Base-by-base conservation (phyloP, 2,113 vertebrate genomes). In the Melanotaenia duboulayi region DNA sequence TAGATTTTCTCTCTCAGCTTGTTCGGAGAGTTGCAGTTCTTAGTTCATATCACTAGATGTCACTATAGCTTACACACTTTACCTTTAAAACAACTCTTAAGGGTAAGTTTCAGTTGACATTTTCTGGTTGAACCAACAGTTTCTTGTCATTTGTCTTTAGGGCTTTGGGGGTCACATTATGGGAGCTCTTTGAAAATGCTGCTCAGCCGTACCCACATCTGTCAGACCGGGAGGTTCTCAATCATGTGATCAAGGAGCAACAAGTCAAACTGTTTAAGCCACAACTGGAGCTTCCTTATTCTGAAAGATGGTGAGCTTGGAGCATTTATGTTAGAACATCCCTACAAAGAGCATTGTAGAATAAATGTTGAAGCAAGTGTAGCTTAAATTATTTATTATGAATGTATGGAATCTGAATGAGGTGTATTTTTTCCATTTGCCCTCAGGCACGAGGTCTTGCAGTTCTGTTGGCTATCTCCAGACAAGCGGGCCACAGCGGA, bases 391-490 rank as follows among this genome's bases (percentile, higher is more conserved):
- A 22, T 19, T 5, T 52, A 20, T 12, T 46, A 35, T 16, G 37
- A 23, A n/a, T 10, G 22, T 37, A n/a, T 67, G 3, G 37, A 65
- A 2, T 72, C 17, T 74, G 3, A 46, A 65, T 2, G 0, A 11
- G 1, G 6, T 46, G 14, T 51, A 4, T 32, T 1, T 62, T 25
- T 82, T 74, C 1, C 20, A 11, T 72, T n/a, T 50, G 24, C 22
- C 19, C 87, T 0, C 77, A 99, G 97, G 97, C 97, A 95, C 52
- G 97, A 99, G 90, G 95, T 99, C 39, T 81, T 99, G 52, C 97
- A 97, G 92, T 96, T 99, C 89, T 99, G 97, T 44, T 99, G 97
- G 97, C 87, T 97, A 42, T 91, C 96, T 17, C 92, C 96, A 55
- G 97, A 98, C 72, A 96, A 95, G 89, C 94, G 97, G 46, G 96